Percentiles rank a stretch among this genome's conserved stretches.
Conservation (phyloP, 2,888 invertebrate genomes). For the Brassicogethes aeneus region DNA sequence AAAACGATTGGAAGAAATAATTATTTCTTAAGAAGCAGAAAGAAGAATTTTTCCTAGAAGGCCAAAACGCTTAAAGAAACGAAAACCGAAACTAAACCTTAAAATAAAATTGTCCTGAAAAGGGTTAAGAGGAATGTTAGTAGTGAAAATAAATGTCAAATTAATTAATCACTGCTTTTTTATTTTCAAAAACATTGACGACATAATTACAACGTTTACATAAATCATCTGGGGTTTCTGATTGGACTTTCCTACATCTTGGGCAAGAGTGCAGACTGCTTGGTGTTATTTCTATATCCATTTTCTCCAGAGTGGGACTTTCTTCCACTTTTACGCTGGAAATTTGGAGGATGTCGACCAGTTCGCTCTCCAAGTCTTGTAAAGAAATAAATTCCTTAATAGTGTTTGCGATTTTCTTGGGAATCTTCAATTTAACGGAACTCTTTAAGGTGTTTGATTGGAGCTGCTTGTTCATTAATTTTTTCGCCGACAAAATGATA, state of each 20-base stretch:
- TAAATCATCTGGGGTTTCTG: conserved; percentile 42
- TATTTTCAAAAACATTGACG: neutral
- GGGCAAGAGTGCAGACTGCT: conserved; percentile 46
- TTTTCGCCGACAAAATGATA: conserved; percentile 43
- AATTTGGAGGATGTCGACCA: conserved; percentile 69
- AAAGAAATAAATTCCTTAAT: conserved; percentile 31
- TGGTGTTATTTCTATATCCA: conserved; percentile 37
- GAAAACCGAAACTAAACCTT: no score
- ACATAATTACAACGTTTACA: conserved; percentile 43
- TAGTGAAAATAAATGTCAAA: no score
- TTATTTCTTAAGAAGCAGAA: no score
- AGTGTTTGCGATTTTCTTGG: conserved; percentile 27
- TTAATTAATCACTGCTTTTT: no score
- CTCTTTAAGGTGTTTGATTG: conserved; percentile 34
- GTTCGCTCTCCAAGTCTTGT: conserved; percentile 43
- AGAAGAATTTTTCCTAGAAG: no score
- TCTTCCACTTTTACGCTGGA: conserved; percentile 46
- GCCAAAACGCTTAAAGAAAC: no score
- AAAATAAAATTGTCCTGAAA: no score
- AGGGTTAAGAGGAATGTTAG: no score
- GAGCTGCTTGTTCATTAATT: conserved; percentile 43
- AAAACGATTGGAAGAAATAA: no score
- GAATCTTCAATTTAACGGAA: conserved; percentile 37
- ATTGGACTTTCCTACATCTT: conserved; percentile 54
- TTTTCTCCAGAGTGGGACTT: conserved; percentile 30